Base-by-base conservation (phyloP, 2,797 vertebrate species). In the Euphonia xanthogaster region DNA sequence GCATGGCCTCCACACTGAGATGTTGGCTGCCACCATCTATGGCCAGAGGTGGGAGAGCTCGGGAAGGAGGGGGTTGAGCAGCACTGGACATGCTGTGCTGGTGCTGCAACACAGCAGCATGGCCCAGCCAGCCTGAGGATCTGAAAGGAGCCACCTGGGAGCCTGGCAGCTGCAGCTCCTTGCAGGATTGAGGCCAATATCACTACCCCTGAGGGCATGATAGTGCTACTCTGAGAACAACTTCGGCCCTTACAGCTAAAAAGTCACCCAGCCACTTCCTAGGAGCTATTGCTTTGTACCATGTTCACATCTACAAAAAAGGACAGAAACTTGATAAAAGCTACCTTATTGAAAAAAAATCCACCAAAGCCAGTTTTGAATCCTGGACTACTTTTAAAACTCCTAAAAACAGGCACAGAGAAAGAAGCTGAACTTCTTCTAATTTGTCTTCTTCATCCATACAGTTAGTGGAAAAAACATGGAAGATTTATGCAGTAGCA, bases 401-500 rank as follows among this genome's bases (percentile, higher is more conserved):
- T 75, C 50, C 50, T 71, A 55, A 80, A 58, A 93, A 75, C 67
- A 88, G 47, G 31, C 83, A 82, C 14, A 0, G 0, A 85, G 53
- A 88, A 85, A 47, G 84, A 94, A 94, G 45, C 0, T 88, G 73
- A 92, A 85, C 42, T 89, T 92, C 65, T n/a, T n/a, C 88, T 70
- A 60, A 44, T 77, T 66, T 75, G 53, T 82, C 37, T 90, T 79
- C 68, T 80, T 48, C 68, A 82, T 31, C 67, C 66, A 67, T 61
- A 54, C 5, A 75, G 31, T 55, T 75, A 83, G 66, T 50, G 57
- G 84, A 53, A 94, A 78, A 68, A 73, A 45, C 0, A 0, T 48
- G 18, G 8, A 82, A 80, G 83, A 93, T 93, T 96, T 95, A 96
- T 88, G 86, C 75, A 91, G 85, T 31, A 94, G 90, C 74, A 77